Evolutionary conservation across 1,140 invertebrate species (phyloP), one percentile per base, ranked within the genome.

Genomic region (Paralvinella palmiformis): DNA sequence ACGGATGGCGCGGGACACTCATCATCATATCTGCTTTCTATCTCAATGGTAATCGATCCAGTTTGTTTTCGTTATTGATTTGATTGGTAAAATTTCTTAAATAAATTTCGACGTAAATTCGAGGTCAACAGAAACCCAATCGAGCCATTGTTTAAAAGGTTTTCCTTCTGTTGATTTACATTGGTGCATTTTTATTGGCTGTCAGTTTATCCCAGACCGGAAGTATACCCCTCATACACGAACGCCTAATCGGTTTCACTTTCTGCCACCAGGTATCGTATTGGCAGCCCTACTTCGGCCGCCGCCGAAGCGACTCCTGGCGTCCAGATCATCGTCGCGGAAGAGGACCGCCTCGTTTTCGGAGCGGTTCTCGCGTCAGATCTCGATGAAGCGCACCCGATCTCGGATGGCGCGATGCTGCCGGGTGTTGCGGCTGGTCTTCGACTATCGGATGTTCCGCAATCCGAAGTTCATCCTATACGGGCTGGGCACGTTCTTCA

Each of bases 231-330:
- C n/a, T n/a, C n/a, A n/a, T n/a, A n/a, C n/a, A n/a, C n/a, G n/a
- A n/a, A n/a, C n/a, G n/a, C n/a, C n/a, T n/a, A n/a, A n/a, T n/a
- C n/a, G n/a, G n/a, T n/a, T n/a, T n/a, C n/a, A n/a, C n/a, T n/a
- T n/a, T n/a, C n/a, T n/a, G n/a, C n/a, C n/a, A n/a, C n/a, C n/a
- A n/a, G n/a, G 55, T 13, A 33, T 57, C 2, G 27, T 36, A 31
- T 20, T 57, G 3, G 27, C 55, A n/a, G 55, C 55, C n/a, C 55
- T 57, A 6, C 27, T 57, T 10, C 55, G 55, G 27, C 55, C 55
- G 24, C 29, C 35, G 22, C 55, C 55, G 7, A 7, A 22, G 24
- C 5, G 20, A 52, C 48, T 22, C 48, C 6, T 27, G 10, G 17
- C 20, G 35, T 32, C 29, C 27, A 10, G 1, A 32, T 13, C 55